Conservation (phyloP, 2,797 vertebrate species). For the Pterois miles region DNA sequence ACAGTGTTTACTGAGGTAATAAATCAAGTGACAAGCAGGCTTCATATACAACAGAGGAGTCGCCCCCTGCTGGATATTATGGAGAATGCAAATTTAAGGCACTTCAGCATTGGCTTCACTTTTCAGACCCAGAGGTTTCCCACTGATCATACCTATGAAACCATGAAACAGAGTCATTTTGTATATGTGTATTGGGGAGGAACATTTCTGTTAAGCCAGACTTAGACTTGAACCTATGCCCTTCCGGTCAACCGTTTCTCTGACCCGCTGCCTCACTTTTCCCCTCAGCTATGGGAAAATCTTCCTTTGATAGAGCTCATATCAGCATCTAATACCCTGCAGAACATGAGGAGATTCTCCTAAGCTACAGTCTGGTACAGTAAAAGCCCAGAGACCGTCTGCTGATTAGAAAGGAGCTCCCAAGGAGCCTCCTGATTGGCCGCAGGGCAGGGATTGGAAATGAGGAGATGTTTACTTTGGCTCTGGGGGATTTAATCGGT, state of each 20-base stretch:
- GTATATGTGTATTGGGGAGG: background rate
- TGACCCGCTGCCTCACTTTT: constrained; percentile 4
- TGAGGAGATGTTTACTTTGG: constrained; percentile 55
- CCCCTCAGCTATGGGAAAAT: background rate
- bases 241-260: background rate
- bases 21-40: no score
- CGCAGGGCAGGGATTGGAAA: constrained; percentile 11
- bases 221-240: background rate
- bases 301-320: constrained; percentile 32
- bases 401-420: constrained; percentile 19
- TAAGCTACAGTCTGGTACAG: constrained; percentile 57
- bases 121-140: no score
- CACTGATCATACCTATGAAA: no score
- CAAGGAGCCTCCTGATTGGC: constrained; percentile 41
- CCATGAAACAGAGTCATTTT: background rate
- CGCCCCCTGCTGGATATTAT: no score
- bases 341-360: constrained; percentile 32
- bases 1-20: no score
- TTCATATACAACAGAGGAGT: no score
- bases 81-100: no score
- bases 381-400: constrained; percentile 12
- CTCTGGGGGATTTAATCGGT: constrained; percentile 20
- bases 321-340: constrained; percentile 45
- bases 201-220: background rate
- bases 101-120: no score